These are phyloP conservation scores for Tetraneura akinire DNA, from an alignment of 1,140 invertebrate genomes.

Conservation along the genomic window DNA sequence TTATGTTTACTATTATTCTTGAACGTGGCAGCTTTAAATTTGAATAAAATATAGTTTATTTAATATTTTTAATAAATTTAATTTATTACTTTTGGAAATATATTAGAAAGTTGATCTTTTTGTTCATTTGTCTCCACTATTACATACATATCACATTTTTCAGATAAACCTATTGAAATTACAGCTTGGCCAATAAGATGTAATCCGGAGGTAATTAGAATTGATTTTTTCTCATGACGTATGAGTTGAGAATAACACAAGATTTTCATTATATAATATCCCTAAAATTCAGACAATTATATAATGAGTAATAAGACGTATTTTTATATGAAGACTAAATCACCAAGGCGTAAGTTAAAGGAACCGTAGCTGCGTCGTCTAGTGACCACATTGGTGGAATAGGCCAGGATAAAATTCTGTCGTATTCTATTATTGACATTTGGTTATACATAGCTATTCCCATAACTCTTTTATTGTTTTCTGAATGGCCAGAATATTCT, in stretches of 20 bases:
- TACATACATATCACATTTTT: neutral
- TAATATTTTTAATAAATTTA: neutral
- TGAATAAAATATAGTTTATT: neutral
- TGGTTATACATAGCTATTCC: neutral
- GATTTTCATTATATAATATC: constrained; percentile 7
- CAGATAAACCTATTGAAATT: neutral
- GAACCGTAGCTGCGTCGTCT: constrained; percentile 66
- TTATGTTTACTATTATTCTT: constrained; percentile 24
- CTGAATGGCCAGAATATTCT: neutral
- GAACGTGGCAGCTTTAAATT: neutral
- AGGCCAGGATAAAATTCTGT: constrained; percentile 59
- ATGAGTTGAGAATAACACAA: neutral
- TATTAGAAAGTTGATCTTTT: neutral
- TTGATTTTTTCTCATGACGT: neutral
- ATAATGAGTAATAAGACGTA: neutral
- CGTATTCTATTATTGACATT: neutral
- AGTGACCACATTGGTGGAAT: constrained; percentile 63
- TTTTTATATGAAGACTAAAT: neutral
- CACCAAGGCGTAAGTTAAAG: constrained; percentile 58
- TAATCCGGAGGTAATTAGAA: constrained; percentile 4
- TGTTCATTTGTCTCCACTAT: neutral
- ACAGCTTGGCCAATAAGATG: constrained; percentile 22
- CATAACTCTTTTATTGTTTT: constrained; percentile 1
- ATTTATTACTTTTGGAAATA: constrained; percentile 14
- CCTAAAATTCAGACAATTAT: neutral